Base-by-base conservation (phyloP, 2,888 invertebrate species). In the Eurytoma adleriae region DNA sequence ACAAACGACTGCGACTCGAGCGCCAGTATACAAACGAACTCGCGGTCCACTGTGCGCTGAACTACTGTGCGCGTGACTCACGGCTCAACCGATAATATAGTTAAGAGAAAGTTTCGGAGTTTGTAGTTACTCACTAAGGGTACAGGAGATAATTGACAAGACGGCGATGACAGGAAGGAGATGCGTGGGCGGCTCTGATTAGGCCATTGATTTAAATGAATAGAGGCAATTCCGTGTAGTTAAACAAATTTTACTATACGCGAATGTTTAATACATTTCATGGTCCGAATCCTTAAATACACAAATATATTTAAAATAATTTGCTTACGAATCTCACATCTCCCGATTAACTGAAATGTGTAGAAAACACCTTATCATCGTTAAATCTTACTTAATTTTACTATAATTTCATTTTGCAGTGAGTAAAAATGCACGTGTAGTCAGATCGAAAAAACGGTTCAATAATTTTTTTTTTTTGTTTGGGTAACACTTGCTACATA, bases 311-410 rank as follows among this genome's bases (percentile, higher is more conserved):
- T 80, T 82, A 80, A 82, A 79, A 82, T 79, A 82, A 80, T 82
- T 82, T 82, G 78, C 78, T 82, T 79, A 80, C 61, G 76, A 75
- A 82, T 82, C 76, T 80, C 80, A 80, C 80, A 82, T 76, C 72
- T 79, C 78, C 62, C 48, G 30, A 79, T 80, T 20, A 76, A 80
- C 75, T 76, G 80, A 80, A 82, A 75, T 70, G 73, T 78, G 75
- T 82, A 82, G 62, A 82, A 82, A 82, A 82, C 73, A 77, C 71
- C 67, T 80, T 78, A 80, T 82, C 66, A 64, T 76, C 50, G n/a
- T 62, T 73, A 76, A 80, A 71, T 82, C 50, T 79, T 77, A 78
- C 57, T 77, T 78, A 68, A 67, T 67, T 67, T 40, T 52, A 61
- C 66, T 80, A 73, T 74, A 78, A 75, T 74, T 75, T 61, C 24